A percentile compares a stretch with the other conserved stretches of the same genome.
These are phyloP conservation scores for Iguana delicatissima DNA, from an alignment of 2,797 vertebrate species.

Conservation along the genomic window DNA sequence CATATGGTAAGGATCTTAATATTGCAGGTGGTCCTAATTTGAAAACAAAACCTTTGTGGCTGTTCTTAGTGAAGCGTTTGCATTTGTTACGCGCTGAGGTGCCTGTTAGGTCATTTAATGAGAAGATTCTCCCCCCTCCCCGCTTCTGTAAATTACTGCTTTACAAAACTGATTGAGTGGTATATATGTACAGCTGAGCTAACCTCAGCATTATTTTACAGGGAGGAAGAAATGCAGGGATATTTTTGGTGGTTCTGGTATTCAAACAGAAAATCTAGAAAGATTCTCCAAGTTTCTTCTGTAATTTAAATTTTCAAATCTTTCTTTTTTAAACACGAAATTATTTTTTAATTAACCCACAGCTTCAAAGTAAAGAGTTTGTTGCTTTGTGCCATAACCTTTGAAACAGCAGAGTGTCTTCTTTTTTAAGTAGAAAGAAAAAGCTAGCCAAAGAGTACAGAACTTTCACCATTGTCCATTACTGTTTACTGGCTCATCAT, in stretches of 20 bases:
- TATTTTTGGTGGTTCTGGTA: background rate
- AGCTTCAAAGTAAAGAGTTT: conserved; percentile 7
- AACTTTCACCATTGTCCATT: background rate
- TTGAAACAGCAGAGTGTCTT: background rate
- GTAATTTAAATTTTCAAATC: conserved; percentile 41
- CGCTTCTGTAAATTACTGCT: conserved; percentile 34
- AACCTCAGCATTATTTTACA: background rate
- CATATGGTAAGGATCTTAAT: conserved; percentile 94
- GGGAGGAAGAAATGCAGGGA: background rate
- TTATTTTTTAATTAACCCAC: background rate
- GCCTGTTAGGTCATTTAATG: conserved; percentile 50
- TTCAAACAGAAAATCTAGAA: background rate
- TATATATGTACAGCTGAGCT: conserved; percentile 29
- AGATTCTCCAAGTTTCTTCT: conserved; percentile 15
- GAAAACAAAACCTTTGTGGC: conserved; percentile 65
- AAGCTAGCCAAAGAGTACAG: conserved; percentile 27
- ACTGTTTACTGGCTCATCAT: conserved; percentile 15
- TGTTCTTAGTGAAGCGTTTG: conserved; percentile 68
- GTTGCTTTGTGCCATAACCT: conserved; percentile 29
- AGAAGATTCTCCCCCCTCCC: background rate
- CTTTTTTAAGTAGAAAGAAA: conserved; percentile 39
- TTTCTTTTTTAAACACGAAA: background rate
- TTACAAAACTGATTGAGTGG: conserved; percentile 43
- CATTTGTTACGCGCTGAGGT: conserved; percentile 34
- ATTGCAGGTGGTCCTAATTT: conserved; percentile 82